Evolutionary conservation across 2,113 vertebrate species (phyloP), one percentile per base, ranked within the genome.

Genomic region (Trichomycterus rosablanca): DNA sequence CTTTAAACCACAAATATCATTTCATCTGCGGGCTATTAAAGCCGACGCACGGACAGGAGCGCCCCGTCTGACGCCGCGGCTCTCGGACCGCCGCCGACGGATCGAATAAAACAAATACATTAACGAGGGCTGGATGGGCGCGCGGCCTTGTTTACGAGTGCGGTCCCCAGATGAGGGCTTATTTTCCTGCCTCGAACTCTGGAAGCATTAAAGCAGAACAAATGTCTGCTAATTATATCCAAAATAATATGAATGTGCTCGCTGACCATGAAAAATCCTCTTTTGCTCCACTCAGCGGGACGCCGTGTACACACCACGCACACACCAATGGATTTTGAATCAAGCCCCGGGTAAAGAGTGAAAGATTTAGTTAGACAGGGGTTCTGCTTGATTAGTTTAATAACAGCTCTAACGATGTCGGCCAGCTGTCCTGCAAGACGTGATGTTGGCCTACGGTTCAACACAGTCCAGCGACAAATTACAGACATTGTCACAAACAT

Each of bases 151-250:
- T 52, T 46, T 39, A 56, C 50, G 24, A 35, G 16, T 16, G 1
- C 22, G 3, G 37, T 57, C 59, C 48, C 63, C 44, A 7, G 20
- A 50, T 61, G 40, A 39, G 65, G n/a, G 49, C 52, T 32, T 26
- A 54, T 60, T 68, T 57, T 7, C 63, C 24, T 26, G 30, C 24
- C 44, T 43, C 42, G 35, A 66, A 66, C 60, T 55, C 39, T 12
- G 24, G 49, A 59, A 61, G 62, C 71, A 73, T 66, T 63, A 61
- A 73, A 57, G 67, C 56, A 59, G 67, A 73, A 69, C 61, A 73
- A 66, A 73, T 58, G 40, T 52, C 22, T 24, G 45, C 67, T 73
- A 73, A 72, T 72, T 72, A 72, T 72, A 64, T 68, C 65, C 42
- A 54, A 67, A 66, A 66, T 66, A 71, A 72, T 52, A 59, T 32